Evolutionary conservation across 2,888 invertebrate genomes (phyloP), one percentile per base, ranked within the genome.

Genomic region (Mimas tiliae): DNA sequence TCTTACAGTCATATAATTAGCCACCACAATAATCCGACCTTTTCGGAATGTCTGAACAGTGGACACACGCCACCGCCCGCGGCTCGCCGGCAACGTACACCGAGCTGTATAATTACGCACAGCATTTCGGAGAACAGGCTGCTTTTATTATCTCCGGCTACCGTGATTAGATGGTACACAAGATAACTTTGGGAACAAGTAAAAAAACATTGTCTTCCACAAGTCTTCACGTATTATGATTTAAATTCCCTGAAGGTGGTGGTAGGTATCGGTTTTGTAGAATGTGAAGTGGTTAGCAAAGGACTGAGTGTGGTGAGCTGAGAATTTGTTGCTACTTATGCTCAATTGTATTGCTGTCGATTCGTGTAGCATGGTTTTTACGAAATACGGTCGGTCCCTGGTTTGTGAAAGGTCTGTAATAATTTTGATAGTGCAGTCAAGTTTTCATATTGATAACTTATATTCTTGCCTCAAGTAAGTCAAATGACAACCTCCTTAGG

Each of bases 131-230:
- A 71, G 88, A 90, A 85, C 81, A 69, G 68, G 77, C 82, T 77
- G 81, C 77, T 71, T 83, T 79, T 80, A 84, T 85, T 83, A 80
- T 77, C 80, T 72, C 65, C 75, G 74, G 90, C 91, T 91, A 90
- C 91, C 74, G 91, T 88, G 90, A 89, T 90, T 90, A 90, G 91
- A 89, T 89, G 86, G 74, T 82, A 80, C 85, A 80, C 81, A 77
- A 66, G 88, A 88, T 88, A 87, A 70, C 79, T 80, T 78, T 78
- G 77, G 74, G 81, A 77, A 73, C 69, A 67, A 68, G 65, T 69
- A 76, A 76, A 76, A 79, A 80, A 74, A 73, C 58, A 58, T 42
- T 58, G 58, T 58, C 58, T 58, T 58, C 58, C 42, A 53, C 55
- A 58, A 38, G 38, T 58, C 58, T 19, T 58, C 58, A 71, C 58